phyloP scores from a whole-genome alignment of 2,797 vertebrate genomes.

The Channallabes apus region DNA sequence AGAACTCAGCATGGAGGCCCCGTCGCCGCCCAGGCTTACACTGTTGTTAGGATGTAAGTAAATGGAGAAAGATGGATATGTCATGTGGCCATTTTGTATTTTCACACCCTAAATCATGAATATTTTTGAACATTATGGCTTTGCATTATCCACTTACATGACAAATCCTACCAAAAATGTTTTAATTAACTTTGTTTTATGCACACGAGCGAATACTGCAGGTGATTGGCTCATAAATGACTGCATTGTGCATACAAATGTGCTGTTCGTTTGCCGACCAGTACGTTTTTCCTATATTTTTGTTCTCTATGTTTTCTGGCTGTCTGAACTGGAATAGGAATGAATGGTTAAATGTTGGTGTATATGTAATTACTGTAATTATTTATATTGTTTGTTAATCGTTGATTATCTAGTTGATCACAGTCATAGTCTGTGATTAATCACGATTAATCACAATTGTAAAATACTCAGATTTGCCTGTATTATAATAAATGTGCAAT shows the following conservation, averaged over 20 bases:
- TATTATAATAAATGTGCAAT: too few species aligned
- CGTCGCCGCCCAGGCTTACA: conserved; percentile 33
- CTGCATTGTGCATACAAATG: background rate
- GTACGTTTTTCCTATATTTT: background rate
- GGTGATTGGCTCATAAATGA: background rate
- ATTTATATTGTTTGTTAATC: too few species aligned
- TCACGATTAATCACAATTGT: too few species aligned
- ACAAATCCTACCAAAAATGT: background rate
- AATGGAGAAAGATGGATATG: conserved; percentile 20
- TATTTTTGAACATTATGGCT: background rate
- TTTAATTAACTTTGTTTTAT: background rate
- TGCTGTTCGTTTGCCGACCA: background rate
- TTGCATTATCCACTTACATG: background rate
- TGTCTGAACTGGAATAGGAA: background rate
- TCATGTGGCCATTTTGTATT: conserved; percentile 15
- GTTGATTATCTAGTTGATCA: too few species aligned
- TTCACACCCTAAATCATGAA: background rate
- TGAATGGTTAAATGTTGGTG: too few species aligned
- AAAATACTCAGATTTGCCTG: too few species aligned
- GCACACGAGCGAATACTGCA: background rate
- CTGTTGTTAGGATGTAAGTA: conserved; percentile 32
- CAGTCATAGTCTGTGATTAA: too few species aligned
- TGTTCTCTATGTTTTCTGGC: background rate
- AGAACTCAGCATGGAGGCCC: conserved; percentile 56
- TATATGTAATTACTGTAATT: too few species aligned